Percentiles rank a stretch among this genome's conserved stretches.
These are phyloP conservation scores for Oikopleura albicans DNA, from an alignment of 23 tunicate species.

Conservation along the genomic window DNA sequence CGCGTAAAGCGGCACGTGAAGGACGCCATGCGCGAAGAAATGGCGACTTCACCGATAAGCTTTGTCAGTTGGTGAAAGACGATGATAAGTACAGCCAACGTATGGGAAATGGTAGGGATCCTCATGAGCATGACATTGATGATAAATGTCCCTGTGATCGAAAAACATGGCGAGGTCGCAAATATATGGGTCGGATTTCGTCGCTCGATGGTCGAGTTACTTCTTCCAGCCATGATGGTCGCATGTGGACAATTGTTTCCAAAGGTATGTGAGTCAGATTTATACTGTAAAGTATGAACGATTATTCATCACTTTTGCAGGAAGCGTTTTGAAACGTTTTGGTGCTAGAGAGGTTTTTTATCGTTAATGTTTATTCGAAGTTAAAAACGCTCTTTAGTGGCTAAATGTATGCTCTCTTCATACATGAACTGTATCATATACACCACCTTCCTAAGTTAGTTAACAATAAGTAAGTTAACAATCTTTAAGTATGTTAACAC, in stretches of 20 bases:
- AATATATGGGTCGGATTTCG: background rate
- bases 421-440: too few species aligned
- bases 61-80: conserved; percentile 1
- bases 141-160: background rate
- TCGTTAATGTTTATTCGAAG: too few species aligned
- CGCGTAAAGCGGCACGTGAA: background rate
- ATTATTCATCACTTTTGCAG: too few species aligned
- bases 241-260: conserved; percentile 7
- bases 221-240: background rate
- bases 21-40: background rate
- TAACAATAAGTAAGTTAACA: too few species aligned
- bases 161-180: background rate
- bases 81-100: background rate
- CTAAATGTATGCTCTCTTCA: too few species aligned
- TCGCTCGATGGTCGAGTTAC: conserved; percentile 12
- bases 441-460: too few species aligned
- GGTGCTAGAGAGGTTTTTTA: too few species aligned
- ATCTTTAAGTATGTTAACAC: too few species aligned
- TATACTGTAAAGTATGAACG: too few species aligned
- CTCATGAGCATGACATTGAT: background rate
- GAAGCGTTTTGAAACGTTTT: too few species aligned
- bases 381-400: too few species aligned
- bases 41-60: background rate
- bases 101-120: background rate
- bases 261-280: background rate